Conservation (phyloP, 2,888 invertebrate genomes). For the Stenolophus ochropezus region DNA sequence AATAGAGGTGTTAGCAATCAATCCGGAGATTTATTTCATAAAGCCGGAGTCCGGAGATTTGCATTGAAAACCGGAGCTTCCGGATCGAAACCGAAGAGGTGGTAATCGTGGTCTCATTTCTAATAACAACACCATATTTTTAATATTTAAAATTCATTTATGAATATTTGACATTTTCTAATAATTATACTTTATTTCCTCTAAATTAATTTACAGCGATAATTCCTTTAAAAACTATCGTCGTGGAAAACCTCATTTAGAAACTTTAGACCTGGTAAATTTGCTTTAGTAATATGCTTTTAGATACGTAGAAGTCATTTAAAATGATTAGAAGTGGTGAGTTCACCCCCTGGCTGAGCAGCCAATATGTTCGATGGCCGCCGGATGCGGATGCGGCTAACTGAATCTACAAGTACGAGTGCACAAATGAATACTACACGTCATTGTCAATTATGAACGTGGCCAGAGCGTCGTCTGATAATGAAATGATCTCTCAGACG, state of each 20-base stretch:
- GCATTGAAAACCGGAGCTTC: too few species aligned
- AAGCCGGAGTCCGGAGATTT: too few species aligned
- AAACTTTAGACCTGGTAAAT: not conserved
- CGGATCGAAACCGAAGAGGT: too few species aligned
- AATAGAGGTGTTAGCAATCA: too few species aligned
- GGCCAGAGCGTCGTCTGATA: slow-evolving; percentile 59
- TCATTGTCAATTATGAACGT: slow-evolving; percentile 72
- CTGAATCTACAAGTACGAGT: slow-evolving; percentile 67
- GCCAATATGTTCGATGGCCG: slow-evolving; percentile 35
- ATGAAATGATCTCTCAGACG: slow-evolving; percentile 70
- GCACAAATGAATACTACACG: slow-evolving; percentile 71
- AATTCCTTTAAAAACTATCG: too few species aligned
- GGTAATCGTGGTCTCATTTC: too few species aligned
- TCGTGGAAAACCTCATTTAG: not conserved
- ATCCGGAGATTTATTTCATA: too few species aligned
- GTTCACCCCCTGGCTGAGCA: not conserved
- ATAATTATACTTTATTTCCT: too few species aligned
- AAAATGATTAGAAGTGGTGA: not conserved
- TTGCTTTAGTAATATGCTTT: not conserved
- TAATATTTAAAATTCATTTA: too few species aligned
- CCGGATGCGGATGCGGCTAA: slow-evolving; percentile 62
- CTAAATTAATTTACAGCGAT: too few species aligned
- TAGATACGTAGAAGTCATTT: not conserved
- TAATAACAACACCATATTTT: too few species aligned
- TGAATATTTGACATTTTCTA: too few species aligned